Percentiles rank a stretch among this genome's conserved stretches.
phyloP scores from a whole-genome alignment of 2,888 invertebrate species.

The Machimus atricapillus region DNA sequence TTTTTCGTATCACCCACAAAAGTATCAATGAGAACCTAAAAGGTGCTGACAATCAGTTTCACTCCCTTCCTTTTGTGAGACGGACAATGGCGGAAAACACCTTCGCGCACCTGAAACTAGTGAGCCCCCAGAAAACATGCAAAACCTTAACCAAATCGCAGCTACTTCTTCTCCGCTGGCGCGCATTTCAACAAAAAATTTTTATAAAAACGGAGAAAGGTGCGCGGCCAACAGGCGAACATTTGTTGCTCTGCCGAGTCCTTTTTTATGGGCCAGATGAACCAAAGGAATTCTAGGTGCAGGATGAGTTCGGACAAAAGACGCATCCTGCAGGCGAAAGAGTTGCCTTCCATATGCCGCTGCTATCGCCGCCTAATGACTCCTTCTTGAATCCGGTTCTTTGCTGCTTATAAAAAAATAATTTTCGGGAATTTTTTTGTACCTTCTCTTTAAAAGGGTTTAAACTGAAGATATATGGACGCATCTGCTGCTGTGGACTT shows the following conservation, averaged over 20 bases:
- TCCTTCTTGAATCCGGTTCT: background rate
- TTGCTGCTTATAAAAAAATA: background rate
- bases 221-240: background rate
- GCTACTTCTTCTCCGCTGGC: background rate
- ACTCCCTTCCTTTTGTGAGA: background rate
- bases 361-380: background rate
- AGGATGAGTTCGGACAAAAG: background rate
- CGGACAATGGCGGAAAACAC: background rate
- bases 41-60: slow-evolving; percentile 9
- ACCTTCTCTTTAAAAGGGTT: background rate
- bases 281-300: background rate
- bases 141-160: background rate
- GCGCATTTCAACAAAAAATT: background rate
- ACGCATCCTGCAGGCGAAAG: background rate
- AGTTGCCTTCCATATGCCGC: background rate
- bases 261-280: background rate
- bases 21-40: background rate
- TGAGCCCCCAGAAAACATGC: background rate
- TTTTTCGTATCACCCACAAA: background rate
- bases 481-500: background rate
- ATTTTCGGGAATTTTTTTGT: background rate
- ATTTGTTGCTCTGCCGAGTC: background rate
- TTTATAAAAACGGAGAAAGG: background rate
- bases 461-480: background rate
- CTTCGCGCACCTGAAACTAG: background rate